phyloP scores from a whole-genome alignment of 2,797 vertebrate genomes.

The Taenioides sp. region DNA sequence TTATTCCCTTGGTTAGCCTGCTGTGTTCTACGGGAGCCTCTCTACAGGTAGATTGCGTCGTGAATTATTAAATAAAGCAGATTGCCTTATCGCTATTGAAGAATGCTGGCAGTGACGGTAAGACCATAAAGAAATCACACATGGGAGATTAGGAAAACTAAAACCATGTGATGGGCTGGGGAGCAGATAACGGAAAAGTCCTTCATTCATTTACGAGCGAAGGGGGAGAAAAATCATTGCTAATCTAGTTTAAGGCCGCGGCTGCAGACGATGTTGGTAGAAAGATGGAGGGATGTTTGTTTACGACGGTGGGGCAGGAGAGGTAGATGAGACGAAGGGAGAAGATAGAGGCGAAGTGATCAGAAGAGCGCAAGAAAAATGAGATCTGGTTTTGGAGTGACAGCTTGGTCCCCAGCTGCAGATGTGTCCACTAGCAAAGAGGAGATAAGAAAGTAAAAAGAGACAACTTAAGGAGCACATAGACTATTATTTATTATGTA shows the following conservation, averaged over 20 bases:
- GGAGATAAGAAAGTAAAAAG: neutral
- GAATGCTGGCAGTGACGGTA: slow-evolving; percentile 38
- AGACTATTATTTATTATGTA: no score
- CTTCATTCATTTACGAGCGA: slow-evolving; percentile 31
- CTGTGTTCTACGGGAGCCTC: slow-evolving; percentile 35
- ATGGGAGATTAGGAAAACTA: slow-evolving; percentile 49
- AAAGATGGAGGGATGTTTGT: slow-evolving; percentile 55
- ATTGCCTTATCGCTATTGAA: slow-evolving; percentile 58
- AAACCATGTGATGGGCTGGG: slow-evolving; percentile 46
- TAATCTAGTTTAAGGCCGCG: slow-evolving; percentile 51
- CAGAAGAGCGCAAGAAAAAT: slow-evolving; percentile 37
- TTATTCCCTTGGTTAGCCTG: slow-evolving; percentile 37
- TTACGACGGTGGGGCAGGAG: slow-evolving; percentile 38
- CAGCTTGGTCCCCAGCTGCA: slow-evolving; percentile 18
- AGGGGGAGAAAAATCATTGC: slow-evolving; percentile 33
- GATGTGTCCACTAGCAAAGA: slow-evolving; percentile 15
- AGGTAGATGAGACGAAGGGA: slow-evolving; percentile 18
- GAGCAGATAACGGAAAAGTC: slow-evolving; percentile 46
- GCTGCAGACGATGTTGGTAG: slow-evolving; percentile 25
- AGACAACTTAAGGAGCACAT: neutral
- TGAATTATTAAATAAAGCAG: slow-evolving; percentile 77
- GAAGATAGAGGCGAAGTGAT: slow-evolving; percentile 35
- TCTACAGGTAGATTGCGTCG: slow-evolving; percentile 65
- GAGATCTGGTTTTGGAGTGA: slow-evolving; percentile 25
- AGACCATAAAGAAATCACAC: slow-evolving; percentile 44